Percentiles rank a stretch among this genome's conserved stretches.
Evolutionary conservation across 2,113 vertebrate genomes (phyloP).

Genomic region (Passerina amoena): DNA sequence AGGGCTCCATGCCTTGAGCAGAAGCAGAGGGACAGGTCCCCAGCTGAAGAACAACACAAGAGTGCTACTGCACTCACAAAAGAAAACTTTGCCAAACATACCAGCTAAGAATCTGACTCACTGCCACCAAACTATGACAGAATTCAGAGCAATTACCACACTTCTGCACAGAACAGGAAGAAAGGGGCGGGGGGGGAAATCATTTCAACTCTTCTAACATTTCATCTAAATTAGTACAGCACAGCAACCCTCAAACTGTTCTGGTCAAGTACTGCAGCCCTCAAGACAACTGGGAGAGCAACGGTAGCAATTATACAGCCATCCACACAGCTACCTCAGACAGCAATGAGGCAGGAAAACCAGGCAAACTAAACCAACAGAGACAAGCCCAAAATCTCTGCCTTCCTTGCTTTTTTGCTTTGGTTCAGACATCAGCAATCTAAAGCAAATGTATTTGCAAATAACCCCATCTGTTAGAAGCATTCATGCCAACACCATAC

Average conservation of each 20-base stretch:
- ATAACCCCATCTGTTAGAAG: not conserved
- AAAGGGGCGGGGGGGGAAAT: not conserved
- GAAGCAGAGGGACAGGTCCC: not conserved
- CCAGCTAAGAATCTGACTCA: conserved; percentile 25
- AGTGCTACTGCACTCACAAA: not conserved
- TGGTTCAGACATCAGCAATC: not conserved
- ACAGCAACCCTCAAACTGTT: not conserved
- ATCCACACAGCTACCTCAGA: conserved; percentile 3
- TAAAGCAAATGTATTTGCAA: not conserved
- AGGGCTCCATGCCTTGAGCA: not conserved
- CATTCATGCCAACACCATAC: not conserved
- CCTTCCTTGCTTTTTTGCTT: not conserved
- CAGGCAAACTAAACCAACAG: not conserved
- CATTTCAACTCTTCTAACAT: conserved; percentile 7
- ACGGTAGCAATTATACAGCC: conserved; percentile 10
- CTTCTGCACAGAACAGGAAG: not conserved
- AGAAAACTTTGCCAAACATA: not conserved
- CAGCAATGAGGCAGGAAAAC: conserved; percentile 17
- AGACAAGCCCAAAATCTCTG: not conserved
- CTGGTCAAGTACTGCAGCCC: conserved; percentile 20
- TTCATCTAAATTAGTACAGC: conserved; percentile 47
- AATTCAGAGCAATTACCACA: conserved; percentile 19
- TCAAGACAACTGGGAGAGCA: conserved; percentile 14
- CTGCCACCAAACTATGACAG: not conserved
- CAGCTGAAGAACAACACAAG: not conserved